Evolutionary conservation across 2,113 vertebrate species (phyloP).

Genomic region (Ageneiosus marmoratus): DNA sequence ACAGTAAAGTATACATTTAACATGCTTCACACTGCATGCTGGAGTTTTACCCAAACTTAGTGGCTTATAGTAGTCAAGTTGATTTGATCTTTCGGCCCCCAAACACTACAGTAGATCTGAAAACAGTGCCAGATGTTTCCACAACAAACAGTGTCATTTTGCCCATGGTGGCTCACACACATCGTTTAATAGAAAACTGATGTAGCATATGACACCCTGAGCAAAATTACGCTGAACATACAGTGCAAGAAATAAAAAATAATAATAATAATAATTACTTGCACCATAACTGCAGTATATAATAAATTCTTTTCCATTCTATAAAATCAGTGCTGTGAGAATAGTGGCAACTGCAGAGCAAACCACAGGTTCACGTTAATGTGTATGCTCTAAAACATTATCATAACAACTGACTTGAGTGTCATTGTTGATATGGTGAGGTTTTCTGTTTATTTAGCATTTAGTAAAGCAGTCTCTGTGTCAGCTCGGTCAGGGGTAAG

Average conservation of each 20-base stretch:
- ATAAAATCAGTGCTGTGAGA: background rate
- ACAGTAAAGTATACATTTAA: too few species aligned
- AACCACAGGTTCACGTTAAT: background rate
- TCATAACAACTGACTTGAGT: background rate
- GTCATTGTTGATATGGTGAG: background rate
- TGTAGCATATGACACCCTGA: background rate
- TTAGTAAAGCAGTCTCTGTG: background rate
- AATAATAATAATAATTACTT: background rate
- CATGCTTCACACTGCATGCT: background rate
- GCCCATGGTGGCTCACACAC: background rate
- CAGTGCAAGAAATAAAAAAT: background rate
- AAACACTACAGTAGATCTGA: background rate
- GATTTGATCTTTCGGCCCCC: background rate
- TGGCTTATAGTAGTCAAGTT: background rate
- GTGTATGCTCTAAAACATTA: background rate
- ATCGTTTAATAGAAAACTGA: background rate
- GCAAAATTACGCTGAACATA: background rate
- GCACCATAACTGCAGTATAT: too few species aligned
- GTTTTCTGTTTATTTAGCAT: background rate
- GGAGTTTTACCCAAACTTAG: background rate
- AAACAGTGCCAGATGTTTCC: background rate
- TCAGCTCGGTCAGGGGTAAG: background rate
- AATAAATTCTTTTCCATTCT: background rate
- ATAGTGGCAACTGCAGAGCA: background rate
- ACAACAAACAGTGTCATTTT: constrained; percentile 5